Conservation (phyloP, 2,797 vertebrate genomes). For the Peromyscus melanophrys region DNA sequence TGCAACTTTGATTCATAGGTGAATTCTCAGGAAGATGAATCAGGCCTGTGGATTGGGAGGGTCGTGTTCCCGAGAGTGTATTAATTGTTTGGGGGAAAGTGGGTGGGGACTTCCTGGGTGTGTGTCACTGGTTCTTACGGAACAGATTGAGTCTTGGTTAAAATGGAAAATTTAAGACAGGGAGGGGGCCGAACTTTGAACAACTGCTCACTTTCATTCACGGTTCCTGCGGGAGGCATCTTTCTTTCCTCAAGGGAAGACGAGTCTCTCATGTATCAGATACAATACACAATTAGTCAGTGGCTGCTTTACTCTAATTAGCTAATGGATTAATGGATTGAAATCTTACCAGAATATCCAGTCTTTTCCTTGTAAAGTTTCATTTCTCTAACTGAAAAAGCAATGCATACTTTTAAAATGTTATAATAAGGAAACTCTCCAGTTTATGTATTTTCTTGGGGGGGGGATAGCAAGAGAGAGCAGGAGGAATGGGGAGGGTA, state of each 20-base stretch:
- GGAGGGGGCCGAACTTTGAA: neutral
- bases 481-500: neutral
- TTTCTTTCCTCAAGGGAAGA: neutral
- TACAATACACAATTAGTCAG: conserved; percentile 40
- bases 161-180: neutral
- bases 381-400: conserved; percentile 50
- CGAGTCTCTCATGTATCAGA: conserved; percentile 40
- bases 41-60: neutral
- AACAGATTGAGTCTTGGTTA: neutral
- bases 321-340: conserved; percentile 38
- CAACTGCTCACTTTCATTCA: neutral
- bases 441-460: neutral
- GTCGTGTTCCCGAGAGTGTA: neutral
- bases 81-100: neutral
- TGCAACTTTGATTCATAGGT: neutral
- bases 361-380: conserved; percentile 29
- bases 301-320: conserved; percentile 34
- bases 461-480: neutral
- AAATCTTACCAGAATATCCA: conserved; percentile 30
- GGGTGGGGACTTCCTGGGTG: neutral
- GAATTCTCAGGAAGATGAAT: neutral
- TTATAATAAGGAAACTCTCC: conserved; percentile 25
- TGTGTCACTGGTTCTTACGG: neutral
- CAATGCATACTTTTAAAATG: neutral
- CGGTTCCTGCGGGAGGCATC: conserved; percentile 13